Evolutionary conservation across 2,113 vertebrate species (phyloP).

Genomic region (Sorex fumeus): DNA sequence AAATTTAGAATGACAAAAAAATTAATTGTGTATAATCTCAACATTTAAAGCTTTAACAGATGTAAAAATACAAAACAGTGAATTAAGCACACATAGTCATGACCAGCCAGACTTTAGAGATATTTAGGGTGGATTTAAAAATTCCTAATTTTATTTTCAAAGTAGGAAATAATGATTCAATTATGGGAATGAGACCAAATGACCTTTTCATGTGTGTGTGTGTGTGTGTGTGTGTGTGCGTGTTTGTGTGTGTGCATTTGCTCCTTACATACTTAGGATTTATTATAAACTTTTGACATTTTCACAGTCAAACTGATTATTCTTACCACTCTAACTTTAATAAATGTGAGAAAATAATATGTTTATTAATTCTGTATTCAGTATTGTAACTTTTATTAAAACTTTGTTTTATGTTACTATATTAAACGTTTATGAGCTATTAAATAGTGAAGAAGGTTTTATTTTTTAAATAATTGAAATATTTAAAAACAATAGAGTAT

Average conservation of each 20-base stretch:
- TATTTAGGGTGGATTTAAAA: neutral
- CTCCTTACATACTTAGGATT: neutral
- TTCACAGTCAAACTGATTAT: neutral
- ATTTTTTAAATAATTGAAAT: slow-evolving; percentile 75
- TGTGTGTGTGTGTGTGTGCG: neutral
- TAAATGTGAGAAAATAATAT: slow-evolving; percentile 21
- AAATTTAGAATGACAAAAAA: neutral
- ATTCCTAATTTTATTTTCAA: neutral
- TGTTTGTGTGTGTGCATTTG: neutral
- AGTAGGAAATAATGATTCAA: neutral
- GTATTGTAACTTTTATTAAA: slow-evolving; percentile 17
- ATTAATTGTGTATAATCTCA: neutral
- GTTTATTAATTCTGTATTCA: slow-evolving; percentile 21
- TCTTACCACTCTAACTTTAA: slow-evolving; percentile 49
- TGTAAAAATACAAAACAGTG: neutral
- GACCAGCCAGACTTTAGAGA: neutral
- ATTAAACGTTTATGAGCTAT: slow-evolving; percentile 63
- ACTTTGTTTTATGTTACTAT: neutral
- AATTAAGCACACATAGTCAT: slow-evolving; percentile 10
- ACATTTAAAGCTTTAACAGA: no score
- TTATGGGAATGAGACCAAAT: neutral
- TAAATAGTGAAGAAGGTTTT: slow-evolving; percentile 67
- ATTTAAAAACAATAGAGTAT: slow-evolving; percentile 71
- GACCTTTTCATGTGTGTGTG: neutral
- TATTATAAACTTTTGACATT: slow-evolving; percentile 35